Conservation (phyloP, 2,113 vertebrate species). For the Entomyzon cyanotis region DNA sequence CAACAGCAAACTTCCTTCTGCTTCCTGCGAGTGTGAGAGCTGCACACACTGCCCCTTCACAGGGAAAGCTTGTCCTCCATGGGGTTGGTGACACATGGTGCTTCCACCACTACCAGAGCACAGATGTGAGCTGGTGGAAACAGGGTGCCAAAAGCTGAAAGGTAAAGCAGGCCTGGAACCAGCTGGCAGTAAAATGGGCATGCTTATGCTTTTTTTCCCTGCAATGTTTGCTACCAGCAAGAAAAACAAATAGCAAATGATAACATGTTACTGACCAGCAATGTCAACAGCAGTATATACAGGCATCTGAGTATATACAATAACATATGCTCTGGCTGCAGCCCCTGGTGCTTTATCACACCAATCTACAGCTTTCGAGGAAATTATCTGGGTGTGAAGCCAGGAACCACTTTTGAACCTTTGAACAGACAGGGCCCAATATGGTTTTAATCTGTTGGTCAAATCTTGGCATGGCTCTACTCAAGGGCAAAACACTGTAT, state of each 20-base stretch:
- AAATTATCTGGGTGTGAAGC: conserved; percentile 40
- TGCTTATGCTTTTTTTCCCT: background rate
- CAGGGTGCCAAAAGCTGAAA: background rate
- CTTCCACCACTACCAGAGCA: background rate
- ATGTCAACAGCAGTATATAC: conserved; percentile 17
- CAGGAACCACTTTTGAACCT: conserved; percentile 33
- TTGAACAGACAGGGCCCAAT: conserved; percentile 18
- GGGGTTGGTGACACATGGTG: rapidly evolving
- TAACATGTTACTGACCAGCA: conserved; percentile 38
- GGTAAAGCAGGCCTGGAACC: background rate
- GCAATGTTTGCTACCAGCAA: conserved; percentile 24
- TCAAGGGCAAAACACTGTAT: conserved; percentile 8
- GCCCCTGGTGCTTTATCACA: conserved; percentile 25
- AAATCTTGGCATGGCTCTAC: background rate
- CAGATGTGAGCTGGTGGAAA: background rate
- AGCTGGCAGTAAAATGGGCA: background rate
- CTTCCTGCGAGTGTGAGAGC: rapidly evolving
- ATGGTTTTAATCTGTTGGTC: background rate
- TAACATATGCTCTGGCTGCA: conserved; percentile 43
- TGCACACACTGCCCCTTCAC: background rate
- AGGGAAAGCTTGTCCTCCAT: background rate
- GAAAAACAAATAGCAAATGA: conserved; percentile 51
- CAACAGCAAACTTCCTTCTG: background rate
- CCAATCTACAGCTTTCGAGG: conserved; percentile 57
- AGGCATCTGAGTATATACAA: conserved; percentile 41